Conservation (phyloP, 2,888 invertebrate genomes). For the Notodromas monacha region DNA sequence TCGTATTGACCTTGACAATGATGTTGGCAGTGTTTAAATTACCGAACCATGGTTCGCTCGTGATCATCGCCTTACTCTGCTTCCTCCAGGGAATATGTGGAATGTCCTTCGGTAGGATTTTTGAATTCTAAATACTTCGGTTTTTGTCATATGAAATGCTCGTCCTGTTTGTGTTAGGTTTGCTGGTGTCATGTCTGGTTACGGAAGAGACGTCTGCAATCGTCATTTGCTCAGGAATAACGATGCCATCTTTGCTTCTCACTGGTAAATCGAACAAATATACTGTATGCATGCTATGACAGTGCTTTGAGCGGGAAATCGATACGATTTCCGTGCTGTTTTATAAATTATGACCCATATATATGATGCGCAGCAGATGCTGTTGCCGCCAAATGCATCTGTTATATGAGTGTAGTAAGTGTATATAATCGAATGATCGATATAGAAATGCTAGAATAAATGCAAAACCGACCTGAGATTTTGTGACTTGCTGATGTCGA, state of each 20-base stretch:
- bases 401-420: too few relatives aligned
- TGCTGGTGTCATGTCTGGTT: conserved; percentile 68
- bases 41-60: conserved; percentile 54
- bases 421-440: too few relatives aligned
- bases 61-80: conserved; percentile 49
- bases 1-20: conserved; percentile 54
- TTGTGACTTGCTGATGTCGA: too few relatives aligned
- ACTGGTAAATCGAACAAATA: conserved; percentile 31
- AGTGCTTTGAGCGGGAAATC: too few relatives aligned
- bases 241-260: conserved; percentile 47
- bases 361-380: too few relatives aligned
- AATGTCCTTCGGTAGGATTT: conserved; percentile 74
- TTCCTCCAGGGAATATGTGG: conserved; percentile 70
- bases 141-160: conserved; percentile 1
- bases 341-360: too few relatives aligned
- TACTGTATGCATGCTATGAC: too few relatives aligned
- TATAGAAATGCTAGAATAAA: too few relatives aligned
- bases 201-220: conserved; percentile 71
- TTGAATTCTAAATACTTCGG: too few relatives aligned
- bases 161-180: conserved; percentile 21
- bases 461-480: too few relatives aligned
- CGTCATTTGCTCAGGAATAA: conserved; percentile 50
- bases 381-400: too few relatives aligned
- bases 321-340: too few relatives aligned
- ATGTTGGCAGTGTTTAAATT: conserved; percentile 68